Evolutionary conservation across 37 sponge, comb jelly and placozoan genomes (phyloP), one percentile per base, ranked within the genome.

Genomic region (Ianthella basta): DNA sequence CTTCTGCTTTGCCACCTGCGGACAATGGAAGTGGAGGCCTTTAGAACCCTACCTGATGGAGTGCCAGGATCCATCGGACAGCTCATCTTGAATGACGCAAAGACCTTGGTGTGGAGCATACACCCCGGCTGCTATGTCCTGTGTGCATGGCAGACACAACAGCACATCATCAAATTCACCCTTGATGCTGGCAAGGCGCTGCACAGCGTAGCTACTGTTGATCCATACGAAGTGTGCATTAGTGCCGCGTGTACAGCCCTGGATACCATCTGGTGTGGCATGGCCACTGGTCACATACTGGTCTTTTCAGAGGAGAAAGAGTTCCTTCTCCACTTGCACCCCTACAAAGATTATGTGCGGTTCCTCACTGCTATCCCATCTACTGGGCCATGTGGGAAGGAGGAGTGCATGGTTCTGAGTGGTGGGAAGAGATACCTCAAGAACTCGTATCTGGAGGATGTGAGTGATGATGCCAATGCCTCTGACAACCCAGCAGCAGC

Each of bases 231-330:
- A 39, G 13, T n/a, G 6, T 81, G 83, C 59, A 91, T 96, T 61
- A 91, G 90, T 5, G 86, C 86, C 83, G 85, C 94, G 86, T 69
- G 86, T 20, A 67, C 87, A 8, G 92, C 88, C 36, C 68, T 94
- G 55, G 94, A 96, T 69, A 90, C 88, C 4, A 84, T 96, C 29
- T 96, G 94, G 94, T 83, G 94, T 39, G 97, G 94, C 0, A 87
- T 90, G 88, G 88, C 90, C 40, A 88, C 86, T 66, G 97, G 97
- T 8, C 92, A 89, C 90, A 91, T 96, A 60, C n/a, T 93, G 53
- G 80, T 96, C 12, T 88, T 92, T 69, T 79, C 85, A 78, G 79
- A 85, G 29, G 65, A 85, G 25, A 13, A 85, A 23, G 88, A 88
- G 19, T 53, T 94, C 12, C 80, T 94, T 23, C 79, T 85, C 23